These are phyloP conservation scores for Mastigias papua DNA, from an alignment of 30 jellyfish, hydroid and myxozoan genomes.

Conservation along the genomic window DNA sequence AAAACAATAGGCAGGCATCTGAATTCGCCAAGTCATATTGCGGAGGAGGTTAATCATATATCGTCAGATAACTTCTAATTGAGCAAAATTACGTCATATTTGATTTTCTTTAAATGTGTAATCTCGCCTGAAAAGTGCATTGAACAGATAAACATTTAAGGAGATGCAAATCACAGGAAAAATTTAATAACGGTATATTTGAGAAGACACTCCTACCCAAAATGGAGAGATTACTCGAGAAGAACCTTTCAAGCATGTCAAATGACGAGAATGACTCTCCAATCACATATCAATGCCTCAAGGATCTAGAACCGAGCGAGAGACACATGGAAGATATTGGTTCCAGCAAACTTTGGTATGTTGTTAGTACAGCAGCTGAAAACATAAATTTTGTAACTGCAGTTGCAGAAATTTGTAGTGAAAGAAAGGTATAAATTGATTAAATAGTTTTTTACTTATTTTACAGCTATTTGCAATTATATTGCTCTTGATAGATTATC, in stretches of 20 bases:
- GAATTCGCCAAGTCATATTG: neutral
- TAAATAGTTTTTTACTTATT: neutral
- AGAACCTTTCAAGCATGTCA: neutral
- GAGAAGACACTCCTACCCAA: neutral
- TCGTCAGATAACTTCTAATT: neutral
- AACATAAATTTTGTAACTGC: neutral
- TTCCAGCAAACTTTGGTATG: slow-evolving; percentile 29
- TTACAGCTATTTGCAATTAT: neutral
- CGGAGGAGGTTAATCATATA: neutral
- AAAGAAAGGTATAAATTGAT: neutral
- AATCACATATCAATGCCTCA: neutral
- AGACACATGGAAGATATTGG: slow-evolving; percentile 12
- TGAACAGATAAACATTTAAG: neutral
- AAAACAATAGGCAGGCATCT: neutral
- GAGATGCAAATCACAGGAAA: neutral
- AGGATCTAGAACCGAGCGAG: slow-evolving; percentile 7
- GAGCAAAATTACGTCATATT: neutral
- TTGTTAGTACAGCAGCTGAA: neutral
- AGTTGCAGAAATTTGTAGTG: slow-evolving; percentile 28
- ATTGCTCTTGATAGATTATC: no score
- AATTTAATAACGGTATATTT: no score
- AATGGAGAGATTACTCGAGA: neutral
- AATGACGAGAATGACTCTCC: neutral
- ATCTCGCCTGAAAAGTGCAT: neutral
- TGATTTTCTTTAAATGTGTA: neutral